Evolutionary conservation across 2,113 vertebrate genomes (phyloP).

Genomic region (Eubucco bourcierii): DNA sequence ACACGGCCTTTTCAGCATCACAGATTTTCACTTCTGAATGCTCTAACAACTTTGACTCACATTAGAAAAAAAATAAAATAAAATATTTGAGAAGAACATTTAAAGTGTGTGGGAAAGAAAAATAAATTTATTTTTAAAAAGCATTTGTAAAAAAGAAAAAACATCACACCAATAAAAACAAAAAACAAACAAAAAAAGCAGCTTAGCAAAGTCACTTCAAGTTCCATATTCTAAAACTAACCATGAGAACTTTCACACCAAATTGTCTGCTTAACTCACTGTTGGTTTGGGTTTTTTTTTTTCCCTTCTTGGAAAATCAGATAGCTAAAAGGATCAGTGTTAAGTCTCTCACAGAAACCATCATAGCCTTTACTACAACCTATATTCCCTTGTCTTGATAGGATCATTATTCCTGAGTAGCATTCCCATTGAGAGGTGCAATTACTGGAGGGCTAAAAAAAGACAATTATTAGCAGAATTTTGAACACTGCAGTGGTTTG

Average conservation of each 20-base stretch:
- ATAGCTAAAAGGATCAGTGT: constrained; percentile 32
- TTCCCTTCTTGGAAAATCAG: not conserved
- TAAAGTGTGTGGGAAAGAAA: constrained; percentile 14
- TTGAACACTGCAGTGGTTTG: constrained; percentile 1
- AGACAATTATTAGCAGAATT: constrained; percentile 15
- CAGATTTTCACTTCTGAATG: constrained; percentile 22
- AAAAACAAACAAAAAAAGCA: not conserved
- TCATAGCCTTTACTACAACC: constrained; percentile 47
- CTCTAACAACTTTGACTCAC: constrained; percentile 25
- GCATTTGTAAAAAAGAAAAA: not conserved
- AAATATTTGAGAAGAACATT: not conserved
- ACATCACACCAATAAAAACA: not conserved
- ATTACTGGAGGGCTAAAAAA: constrained; percentile 44
- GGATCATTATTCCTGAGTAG: constrained; percentile 10
- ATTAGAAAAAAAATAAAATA: not conserved
- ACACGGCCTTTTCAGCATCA: constrained; percentile 20
- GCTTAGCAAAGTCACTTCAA: constrained; percentile 18
- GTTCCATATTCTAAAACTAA: not conserved
- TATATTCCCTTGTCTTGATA: constrained; percentile 11
- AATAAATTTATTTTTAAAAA: constrained; percentile 3
- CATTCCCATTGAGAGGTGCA: constrained; percentile 11
- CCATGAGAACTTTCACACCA: constrained; percentile 15
- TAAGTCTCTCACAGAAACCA: constrained; percentile 27
- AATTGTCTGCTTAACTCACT: not conserved
- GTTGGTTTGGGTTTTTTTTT: not conserved